phyloP scores from a whole-genome alignment of 1,140 invertebrate genomes.

The Drosophila malerkotliana region DNA sequence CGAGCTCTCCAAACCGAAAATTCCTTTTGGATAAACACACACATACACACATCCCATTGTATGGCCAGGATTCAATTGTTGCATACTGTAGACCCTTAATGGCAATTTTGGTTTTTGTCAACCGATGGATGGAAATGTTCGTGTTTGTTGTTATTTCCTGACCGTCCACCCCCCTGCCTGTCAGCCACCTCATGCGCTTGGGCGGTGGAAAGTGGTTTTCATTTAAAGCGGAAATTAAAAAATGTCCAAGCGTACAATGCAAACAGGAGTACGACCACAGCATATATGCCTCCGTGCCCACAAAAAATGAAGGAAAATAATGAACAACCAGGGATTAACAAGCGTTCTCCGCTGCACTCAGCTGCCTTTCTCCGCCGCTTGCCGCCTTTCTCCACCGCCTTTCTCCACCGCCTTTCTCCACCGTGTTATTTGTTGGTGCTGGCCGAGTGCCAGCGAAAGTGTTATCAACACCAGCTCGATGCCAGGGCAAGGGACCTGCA shows the following conservation, averaged over 20 bases:
- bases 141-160: slow-evolving; percentile 7
- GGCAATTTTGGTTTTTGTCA: slow-evolving; percentile 42
- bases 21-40: not conserved
- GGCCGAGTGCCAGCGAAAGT: slow-evolving; percentile 43
- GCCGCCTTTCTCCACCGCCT: not conserved
- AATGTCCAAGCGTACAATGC: slow-evolving; percentile 58
- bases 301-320: slow-evolving; percentile 35
- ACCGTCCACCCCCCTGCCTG: not conserved
- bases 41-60: not conserved
- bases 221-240: slow-evolving; percentile 81
- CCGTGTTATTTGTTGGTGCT: slow-evolving; percentile 2
- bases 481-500: not conserved
- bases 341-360: slow-evolving; percentile 13
- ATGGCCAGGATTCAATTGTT: slow-evolving; percentile 32
- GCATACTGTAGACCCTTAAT: slow-evolving; percentile 42
- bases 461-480: slow-evolving; percentile 47
- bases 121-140: slow-evolving; percentile 6
- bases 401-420: not conserved
- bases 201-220: slow-evolving; percentile 63
- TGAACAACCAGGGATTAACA: slow-evolving; percentile 59
- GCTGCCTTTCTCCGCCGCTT: not conserved
- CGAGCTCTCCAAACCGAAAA: not conserved
- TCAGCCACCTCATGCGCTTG: not conserved
- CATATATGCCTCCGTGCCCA: slow-evolving; percentile 1
- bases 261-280: slow-evolving; percentile 27